Evolutionary conservation across 2,797 vertebrate genomes (phyloP), one percentile per base, ranked within the genome.

Genomic region (Girardinus metallicus): DNA sequence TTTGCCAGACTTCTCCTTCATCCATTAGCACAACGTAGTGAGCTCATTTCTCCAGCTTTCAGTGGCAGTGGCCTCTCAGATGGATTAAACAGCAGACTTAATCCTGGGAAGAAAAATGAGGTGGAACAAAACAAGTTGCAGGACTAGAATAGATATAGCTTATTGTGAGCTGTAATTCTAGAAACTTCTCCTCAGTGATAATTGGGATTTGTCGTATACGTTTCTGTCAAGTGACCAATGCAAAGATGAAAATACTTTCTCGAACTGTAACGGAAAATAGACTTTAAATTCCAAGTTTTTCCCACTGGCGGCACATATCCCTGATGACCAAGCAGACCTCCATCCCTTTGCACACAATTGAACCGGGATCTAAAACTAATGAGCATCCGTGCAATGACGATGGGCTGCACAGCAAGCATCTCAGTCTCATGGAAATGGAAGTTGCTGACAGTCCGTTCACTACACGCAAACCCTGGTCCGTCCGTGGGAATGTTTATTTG

Each of bases 11-110:
- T 86, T 87, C 73, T 87, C 83, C 76, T 79, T 60, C 79, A 81
- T 2, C 79, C 88, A 91, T 94, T 93, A 92, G 83, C 91, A 88
- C 87, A 86, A 88, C 86, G 82, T 78, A 85, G 79, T 82, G 82
- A 83, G 74, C 92, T 92, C 90, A 92, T 94, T 94, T 92, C 80
- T 89, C 88, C 82, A 86, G 87, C 87, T 86, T 88, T 91, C 92
- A 90, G 77, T 76, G 49, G 80, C 83, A 72, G 72, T 15, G 74
- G 87, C 87, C 77, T 77, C 66, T 90, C 85, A 90, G 85, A 94
- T 92, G 83, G 92, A 94, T 92, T 90, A 80, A 85, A 80, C 77
- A 47, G 53, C 57, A 41, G 75, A 88, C 83, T 74, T 89, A 62
- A 49, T 83, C 73, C 73, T 81, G 77, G 76, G 70, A 71, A 75